phyloP scores from a whole-genome alignment of 2,888 invertebrate genomes.

The Rhaphigaster nebulosa region DNA sequence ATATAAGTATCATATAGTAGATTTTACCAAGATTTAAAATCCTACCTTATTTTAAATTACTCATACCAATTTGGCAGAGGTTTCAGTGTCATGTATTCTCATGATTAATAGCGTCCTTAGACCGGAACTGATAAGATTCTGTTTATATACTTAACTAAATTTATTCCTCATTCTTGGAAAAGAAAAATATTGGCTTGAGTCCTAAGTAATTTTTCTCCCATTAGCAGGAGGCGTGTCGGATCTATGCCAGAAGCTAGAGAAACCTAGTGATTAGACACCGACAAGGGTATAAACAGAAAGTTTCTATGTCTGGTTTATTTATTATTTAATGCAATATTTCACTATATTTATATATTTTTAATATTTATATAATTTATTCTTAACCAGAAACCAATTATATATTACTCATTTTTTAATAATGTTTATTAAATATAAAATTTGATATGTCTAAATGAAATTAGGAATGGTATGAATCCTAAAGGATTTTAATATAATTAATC shows the following conservation, averaged over 20 bases:
- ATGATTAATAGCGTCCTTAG: not conserved
- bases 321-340: too few relatives aligned
- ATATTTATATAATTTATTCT: too few relatives aligned
- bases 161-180: constrained; percentile 8
- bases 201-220: not conserved
- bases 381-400: too few relatives aligned
- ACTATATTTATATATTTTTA: too few relatives aligned
- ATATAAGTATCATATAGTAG: too few relatives aligned
- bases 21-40: not conserved
- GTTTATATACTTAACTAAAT: constrained; percentile 8
- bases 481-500: too few relatives aligned
- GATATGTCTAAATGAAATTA: too few relatives aligned
- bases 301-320: not conserved
- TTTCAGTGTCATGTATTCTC: not conserved
- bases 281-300: not conserved
- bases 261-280: not conserved
- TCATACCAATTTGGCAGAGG: not conserved
- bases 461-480: too few relatives aligned
- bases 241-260: not conserved
- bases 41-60: not conserved
- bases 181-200: not conserved
- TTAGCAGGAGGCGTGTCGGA: not conserved
- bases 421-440: too few relatives aligned
- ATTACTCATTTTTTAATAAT: too few relatives aligned
- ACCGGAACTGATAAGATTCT: constrained; percentile 5